Evolutionary conservation across 2,888 invertebrate species (phyloP), one percentile per base, ranked within the genome.

Genomic region (Synanthedon myopaeformis): DNA sequence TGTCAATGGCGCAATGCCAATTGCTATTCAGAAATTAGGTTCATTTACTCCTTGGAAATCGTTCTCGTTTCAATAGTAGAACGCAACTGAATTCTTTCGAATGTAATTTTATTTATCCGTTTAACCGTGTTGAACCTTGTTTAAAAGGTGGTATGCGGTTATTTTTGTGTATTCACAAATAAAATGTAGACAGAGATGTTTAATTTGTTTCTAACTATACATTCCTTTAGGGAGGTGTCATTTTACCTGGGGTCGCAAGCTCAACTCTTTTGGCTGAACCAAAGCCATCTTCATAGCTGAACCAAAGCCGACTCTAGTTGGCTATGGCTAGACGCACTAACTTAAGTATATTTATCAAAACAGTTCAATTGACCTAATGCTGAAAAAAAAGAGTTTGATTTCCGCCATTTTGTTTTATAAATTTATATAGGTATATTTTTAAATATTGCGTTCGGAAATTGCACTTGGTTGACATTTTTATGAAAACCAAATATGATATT

Each of bases 61-160:
- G 64, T 64, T 61, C 61, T 62, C 54, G 64, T 72, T 76, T 72
- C 64, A 68, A 72, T 70, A 72, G 69, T 67, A 68, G 69, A 65
- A 64, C 63, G 62, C 64, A 71, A 66, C 67, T 55, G 57, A 19
- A 53, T 48, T 57, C 42, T 58, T 64, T 65, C 61, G 69, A 71
- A 72, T 72, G 70, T 45, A 66, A 60, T 56, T 58, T 61, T 61
- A 60, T 69, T 69, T 65, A 60, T 62, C 59, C 58, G 54, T 63
- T 66, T 73, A 73, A 78, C 76, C 70, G 73, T 70, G 71, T 79
- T 79, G 69, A 62, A 58, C 62, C 58, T 35, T 35, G 35, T 35
- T 35, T 35, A 35, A 35, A 35, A 62, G 67, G 69, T 70, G 65
- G 67, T 67, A 64, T 56, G 58, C 58, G 54, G 63, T 66, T 74